phyloP scores from a whole-genome alignment of 2,888 invertebrate genomes.

The Tenthredo amoena region DNA sequence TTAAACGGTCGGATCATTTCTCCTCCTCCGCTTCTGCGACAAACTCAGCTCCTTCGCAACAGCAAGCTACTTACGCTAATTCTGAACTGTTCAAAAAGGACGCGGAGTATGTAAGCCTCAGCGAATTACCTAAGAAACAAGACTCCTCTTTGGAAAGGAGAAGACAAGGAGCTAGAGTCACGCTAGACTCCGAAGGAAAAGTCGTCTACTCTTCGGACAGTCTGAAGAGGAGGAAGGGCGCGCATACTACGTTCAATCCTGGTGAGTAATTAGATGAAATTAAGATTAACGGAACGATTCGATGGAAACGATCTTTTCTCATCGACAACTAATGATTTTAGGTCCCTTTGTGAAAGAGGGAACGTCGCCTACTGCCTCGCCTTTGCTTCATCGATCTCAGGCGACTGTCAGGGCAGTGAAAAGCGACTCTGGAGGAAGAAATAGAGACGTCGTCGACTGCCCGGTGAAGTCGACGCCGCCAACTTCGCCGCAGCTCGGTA shows the following conservation, averaged over 20 bases:
- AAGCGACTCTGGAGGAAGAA: slow-evolving; percentile 65
- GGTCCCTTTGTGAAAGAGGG: slow-evolving; percentile 87
- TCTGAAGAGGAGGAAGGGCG: slow-evolving; percentile 87
- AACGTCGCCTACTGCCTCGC: slow-evolving; percentile 78
- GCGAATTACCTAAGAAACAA: slow-evolving; percentile 85
- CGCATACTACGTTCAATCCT: slow-evolving; percentile 92
- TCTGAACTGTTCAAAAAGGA: slow-evolving; percentile 84
- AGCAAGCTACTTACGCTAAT: slow-evolving; percentile 80
- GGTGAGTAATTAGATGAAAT: slow-evolving; percentile 76
- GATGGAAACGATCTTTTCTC: not conserved
- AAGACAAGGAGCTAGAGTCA: slow-evolving; percentile 88
- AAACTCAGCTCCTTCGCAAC: slow-evolving; percentile 57
- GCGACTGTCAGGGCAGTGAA: slow-evolving; percentile 78
- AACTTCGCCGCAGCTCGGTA: slow-evolving; percentile 84
- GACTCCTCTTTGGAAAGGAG: slow-evolving; percentile 80
- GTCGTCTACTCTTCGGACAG: slow-evolving; percentile 94
- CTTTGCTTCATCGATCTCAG: slow-evolving; percentile 78
- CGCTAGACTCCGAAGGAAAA: slow-evolving; percentile 91
- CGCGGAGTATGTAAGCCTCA: slow-evolving; percentile 90
- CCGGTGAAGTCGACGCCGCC: slow-evolving; percentile 77
- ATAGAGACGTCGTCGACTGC: slow-evolving; percentile 77
- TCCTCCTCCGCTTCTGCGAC: slow-evolving; percentile 59
- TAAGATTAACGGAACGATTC: not conserved
- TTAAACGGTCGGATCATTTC: slow-evolving; percentile 77
- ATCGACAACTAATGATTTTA: slow-evolving; percentile 53